These are phyloP conservation scores for Cliona cf. orientalis DNA, from an alignment of 37 sponge, comb jelly and placozoan species.

Conservation along the genomic window DNA sequence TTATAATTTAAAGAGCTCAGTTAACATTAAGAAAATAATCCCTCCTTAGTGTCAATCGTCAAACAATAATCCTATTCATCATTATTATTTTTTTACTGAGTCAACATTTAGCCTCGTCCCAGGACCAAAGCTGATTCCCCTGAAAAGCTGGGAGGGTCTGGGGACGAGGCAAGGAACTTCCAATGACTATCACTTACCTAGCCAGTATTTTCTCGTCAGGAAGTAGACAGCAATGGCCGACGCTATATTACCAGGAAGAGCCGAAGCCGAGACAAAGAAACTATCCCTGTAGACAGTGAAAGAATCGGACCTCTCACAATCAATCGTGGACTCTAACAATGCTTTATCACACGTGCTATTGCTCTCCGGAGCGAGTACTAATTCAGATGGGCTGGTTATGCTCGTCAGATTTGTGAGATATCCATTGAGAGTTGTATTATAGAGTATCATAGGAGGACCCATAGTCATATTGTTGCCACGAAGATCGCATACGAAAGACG, in stretches of 20 bases:
- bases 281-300: constrained; percentile 43
- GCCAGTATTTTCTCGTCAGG: constrained; percentile 67
- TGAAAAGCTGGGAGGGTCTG: too few species aligned
- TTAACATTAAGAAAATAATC: too few species aligned
- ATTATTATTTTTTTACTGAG: too few species aligned
- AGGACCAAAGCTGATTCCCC: too few species aligned
- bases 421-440: not conserved
- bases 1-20: not conserved
- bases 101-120: too few species aligned
- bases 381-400: not conserved
- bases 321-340: not conserved
- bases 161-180: too few species aligned
- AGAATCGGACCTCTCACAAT: not conserved
- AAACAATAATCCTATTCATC: too few species aligned
- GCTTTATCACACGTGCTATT: not conserved
- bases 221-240: constrained; percentile 70
- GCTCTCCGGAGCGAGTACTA: not conserved
- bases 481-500: not conserved
- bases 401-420: not conserved
- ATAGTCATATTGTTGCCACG: not conserved
- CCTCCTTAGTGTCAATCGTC: too few species aligned
- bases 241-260: constrained; percentile 59
- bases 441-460: not conserved
- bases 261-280: constrained; percentile 51
- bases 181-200: constrained; percentile 38